Evolutionary conservation across 2,113 vertebrate species (phyloP).

Genomic region (Ameiurus melas): DNA sequence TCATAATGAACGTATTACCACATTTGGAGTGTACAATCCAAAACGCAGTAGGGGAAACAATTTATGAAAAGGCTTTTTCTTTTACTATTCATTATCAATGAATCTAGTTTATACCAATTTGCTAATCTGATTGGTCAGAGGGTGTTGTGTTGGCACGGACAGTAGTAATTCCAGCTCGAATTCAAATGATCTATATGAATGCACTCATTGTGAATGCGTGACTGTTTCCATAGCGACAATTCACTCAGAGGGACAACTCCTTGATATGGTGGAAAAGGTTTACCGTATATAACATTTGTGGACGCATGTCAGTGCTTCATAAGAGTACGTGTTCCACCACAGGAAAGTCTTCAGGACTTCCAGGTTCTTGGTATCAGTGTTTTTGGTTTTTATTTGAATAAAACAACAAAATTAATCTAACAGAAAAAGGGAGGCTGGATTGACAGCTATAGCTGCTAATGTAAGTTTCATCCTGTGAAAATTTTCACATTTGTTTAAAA

Average conservation of each 20-base stretch:
- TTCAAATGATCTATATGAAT: not conserved
- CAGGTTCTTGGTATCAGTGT: not conserved
- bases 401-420: too few species aligned
- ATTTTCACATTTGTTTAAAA: too few species aligned
- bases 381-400: too few species aligned
- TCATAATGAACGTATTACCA: not conserved
- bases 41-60: not conserved
- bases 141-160: not conserved
- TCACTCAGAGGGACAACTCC: not conserved
- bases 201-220: not conserved
- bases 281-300: too few species aligned
- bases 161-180: not conserved
- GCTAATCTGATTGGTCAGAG: not conserved
- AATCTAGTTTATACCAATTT: not conserved
- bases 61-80: not conserved
- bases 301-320: too few species aligned
- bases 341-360: too few species aligned
- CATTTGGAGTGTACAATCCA: not conserved
- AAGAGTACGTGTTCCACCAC: too few species aligned
- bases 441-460: not conserved
- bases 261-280: not conserved
- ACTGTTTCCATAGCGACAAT: not conserved
- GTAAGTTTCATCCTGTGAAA: not conserved
- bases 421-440: not conserved
- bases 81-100: not conserved